Evolutionary conservation across 1,140 invertebrate species (phyloP).

Genomic region (Papilio xuthus): DNA sequence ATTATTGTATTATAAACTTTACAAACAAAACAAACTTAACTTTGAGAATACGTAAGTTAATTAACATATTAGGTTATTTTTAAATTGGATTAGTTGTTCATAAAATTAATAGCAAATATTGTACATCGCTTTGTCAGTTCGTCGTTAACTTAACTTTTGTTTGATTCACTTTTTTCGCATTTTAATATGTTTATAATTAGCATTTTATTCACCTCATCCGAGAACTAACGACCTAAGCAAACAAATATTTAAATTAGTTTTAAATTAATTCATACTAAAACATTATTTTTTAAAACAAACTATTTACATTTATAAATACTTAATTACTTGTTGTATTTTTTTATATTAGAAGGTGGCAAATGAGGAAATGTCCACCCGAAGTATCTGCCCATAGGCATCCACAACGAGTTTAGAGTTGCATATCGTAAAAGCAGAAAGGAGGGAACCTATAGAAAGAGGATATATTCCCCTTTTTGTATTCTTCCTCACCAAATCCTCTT

Average conservation of each 20-base stretch:
- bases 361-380: too few species aligned
- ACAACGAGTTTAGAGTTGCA: too few species aligned
- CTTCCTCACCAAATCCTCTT: too few species aligned
- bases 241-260: neutral
- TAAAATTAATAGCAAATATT: too few species aligned
- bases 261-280: neutral
- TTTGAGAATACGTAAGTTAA: neutral
- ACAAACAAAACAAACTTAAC: slow-evolving; percentile 14
- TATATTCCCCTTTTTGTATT: too few species aligned
- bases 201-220: neutral
- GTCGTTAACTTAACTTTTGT: neutral
- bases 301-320: too few species aligned
- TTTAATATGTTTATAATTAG: neutral
- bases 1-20: neutral
- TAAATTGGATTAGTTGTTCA: too few species aligned
- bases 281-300: neutral
- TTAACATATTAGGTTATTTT: neutral
- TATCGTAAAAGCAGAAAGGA: too few species aligned
- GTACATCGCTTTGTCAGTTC: neutral
- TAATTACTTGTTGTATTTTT: too few species aligned
- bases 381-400: too few species aligned
- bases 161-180: neutral
- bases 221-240: neutral
- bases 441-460: too few species aligned
- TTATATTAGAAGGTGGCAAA: too few species aligned